phyloP scores from a whole-genome alignment of 1,140 invertebrate genomes.

The Charaxes varanes region DNA sequence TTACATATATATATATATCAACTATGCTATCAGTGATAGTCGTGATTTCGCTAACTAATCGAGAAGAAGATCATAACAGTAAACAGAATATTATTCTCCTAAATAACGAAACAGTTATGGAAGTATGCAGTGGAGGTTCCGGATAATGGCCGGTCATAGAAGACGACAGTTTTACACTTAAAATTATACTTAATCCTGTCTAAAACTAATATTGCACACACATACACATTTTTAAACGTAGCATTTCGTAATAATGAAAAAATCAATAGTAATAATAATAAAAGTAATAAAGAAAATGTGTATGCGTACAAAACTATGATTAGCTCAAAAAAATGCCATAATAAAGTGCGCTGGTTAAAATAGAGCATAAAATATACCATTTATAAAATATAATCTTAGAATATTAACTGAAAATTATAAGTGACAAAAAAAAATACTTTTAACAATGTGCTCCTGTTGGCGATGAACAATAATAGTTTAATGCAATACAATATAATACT shows the following conservation, averaged over 20 bases:
- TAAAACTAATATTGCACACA: conserved; percentile 73
- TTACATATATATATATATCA: too few species aligned
- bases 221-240: conserved; percentile 67
- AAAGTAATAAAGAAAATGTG: conserved; percentile 48
- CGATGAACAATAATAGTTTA: conserved; percentile 35
- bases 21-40: conserved; percentile 57
- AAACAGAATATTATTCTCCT: conserved; percentile 42
- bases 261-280: too few species aligned
- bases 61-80: conserved; percentile 42
- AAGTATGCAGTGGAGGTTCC: conserved; percentile 38
- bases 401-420: conserved; percentile 66
- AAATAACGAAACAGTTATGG: conserved; percentile 56
- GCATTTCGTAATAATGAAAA: too few species aligned
- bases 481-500: conserved; percentile 27
- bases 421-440: conserved; percentile 44
- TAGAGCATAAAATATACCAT: conserved; percentile 68
- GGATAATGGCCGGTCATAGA: conserved; percentile 24
- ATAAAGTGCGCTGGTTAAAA: conserved; percentile 70
- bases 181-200: conserved; percentile 55
- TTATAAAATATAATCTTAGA: conserved; percentile 68
- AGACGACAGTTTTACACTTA: conserved; percentile 35
- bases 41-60: conserved; percentile 69
- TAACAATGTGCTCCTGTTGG: conserved; percentile 51
- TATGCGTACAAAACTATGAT: conserved; percentile 66
- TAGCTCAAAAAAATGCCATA: conserved; percentile 56